These are phyloP conservation scores for Lordiphosa fenestrarum DNA, from an alignment of 2,888 invertebrate species.

Conservation along the genomic window DNA sequence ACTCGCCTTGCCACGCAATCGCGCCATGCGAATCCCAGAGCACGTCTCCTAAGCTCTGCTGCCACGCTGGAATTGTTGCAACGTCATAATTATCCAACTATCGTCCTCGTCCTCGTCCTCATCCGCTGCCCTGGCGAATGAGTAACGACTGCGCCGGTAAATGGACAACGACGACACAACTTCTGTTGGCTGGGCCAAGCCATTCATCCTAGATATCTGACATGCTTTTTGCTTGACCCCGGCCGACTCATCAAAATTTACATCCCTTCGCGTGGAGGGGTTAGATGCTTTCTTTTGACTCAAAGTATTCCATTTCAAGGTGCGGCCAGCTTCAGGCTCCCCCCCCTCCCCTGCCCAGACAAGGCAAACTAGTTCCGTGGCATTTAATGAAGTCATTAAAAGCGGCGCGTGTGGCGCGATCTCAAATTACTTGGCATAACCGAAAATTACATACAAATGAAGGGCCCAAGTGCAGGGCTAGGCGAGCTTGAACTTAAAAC, in stretches of 20 bases:
- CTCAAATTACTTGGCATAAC: slow-evolving; percentile 77
- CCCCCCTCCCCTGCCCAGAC: too few relatives aligned
- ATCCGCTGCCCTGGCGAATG: slow-evolving; percentile 63
- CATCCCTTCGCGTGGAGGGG: too few relatives aligned
- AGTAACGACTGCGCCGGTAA: slow-evolving; percentile 68
- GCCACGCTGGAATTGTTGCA: slow-evolving; percentile 66
- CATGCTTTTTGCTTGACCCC: neutral
- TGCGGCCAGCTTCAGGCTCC: too few relatives aligned
- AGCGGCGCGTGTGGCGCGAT: slow-evolving; percentile 79
- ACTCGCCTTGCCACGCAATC: slow-evolving; percentile 30
- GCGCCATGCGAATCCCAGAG: slow-evolving; percentile 39
- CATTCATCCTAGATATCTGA: slow-evolving; percentile 1
- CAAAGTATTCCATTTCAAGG: too few relatives aligned
- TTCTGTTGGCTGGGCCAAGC: slow-evolving; percentile 29
- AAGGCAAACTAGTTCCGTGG: slow-evolving; percentile 50
- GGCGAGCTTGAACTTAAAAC: slow-evolving; percentile 20
- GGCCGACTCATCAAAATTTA: too few relatives aligned
- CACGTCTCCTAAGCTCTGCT: slow-evolving; percentile 51
- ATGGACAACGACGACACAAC: slow-evolving; percentile 51
- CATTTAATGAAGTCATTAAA: slow-evolving; percentile 79
- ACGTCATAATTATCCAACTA: slow-evolving; percentile 73
- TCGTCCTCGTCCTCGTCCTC: slow-evolving; percentile 33
- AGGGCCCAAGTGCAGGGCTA: slow-evolving; percentile 21
- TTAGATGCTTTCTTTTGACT: too few relatives aligned
- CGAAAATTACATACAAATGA: slow-evolving; percentile 71